Percentiles rank a stretch among this genome's conserved stretches.
These are phyloP conservation scores for Troilus luridus DNA, from an alignment of 2,888 invertebrate species.

Conservation along the genomic window DNA sequence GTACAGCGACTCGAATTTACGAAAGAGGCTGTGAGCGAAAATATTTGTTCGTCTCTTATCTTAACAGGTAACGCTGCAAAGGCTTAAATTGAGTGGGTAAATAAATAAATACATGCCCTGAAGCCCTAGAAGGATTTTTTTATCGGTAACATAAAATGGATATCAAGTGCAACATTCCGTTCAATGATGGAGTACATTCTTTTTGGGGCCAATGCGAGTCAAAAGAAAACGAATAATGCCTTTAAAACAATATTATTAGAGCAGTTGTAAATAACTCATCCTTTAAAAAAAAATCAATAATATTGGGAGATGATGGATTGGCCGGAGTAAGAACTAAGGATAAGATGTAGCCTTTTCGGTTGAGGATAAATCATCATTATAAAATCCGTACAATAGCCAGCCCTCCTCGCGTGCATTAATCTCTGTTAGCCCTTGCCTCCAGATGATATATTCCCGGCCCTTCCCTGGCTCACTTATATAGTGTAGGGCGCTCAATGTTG, in stretches of 20 bases:
- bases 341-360: not conserved
- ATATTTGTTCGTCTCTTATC: too few species aligned
- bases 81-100: too few species aligned
- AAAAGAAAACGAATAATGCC: too few species aligned
- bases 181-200: too few species aligned
- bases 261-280: not conserved
- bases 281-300: not conserved
- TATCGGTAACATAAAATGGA: too few species aligned
- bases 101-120: too few species aligned
- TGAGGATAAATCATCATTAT: slow-evolving; percentile 9
- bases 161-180: too few species aligned
- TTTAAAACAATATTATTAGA: not conserved
- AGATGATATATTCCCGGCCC: not conserved
- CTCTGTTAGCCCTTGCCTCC: not conserved
- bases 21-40: too few species aligned
- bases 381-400: not conserved
- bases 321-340: not conserved
- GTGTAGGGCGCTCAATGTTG: not conserved
- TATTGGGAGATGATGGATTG: not conserved
- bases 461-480: not conserved
- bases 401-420: not conserved
- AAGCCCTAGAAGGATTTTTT: too few species aligned
- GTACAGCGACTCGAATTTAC: too few species aligned
- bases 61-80: too few species aligned
- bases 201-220: too few species aligned